Evolutionary conservation across 2,888 invertebrate species (phyloP), one percentile per base, ranked within the genome.

Genomic region (Himalopsyche kuldschensis): DNA sequence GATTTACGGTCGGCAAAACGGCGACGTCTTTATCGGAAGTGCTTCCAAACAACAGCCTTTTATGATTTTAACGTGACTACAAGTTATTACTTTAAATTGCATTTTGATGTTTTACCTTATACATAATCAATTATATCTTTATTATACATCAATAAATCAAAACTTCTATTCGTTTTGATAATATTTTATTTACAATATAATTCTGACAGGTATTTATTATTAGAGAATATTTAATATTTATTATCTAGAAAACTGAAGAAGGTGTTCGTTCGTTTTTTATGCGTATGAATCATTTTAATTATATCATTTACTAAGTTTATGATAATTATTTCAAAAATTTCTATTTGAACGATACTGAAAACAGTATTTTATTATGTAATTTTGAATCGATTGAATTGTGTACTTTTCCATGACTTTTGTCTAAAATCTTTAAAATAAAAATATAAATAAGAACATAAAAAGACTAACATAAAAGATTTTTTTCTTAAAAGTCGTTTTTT

Each of bases 11-110:
- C 27, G 41, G 30, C 32, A 55, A 77, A 46, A 48, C 80, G n/a
- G 80, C 77, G 77, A 80, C 80, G 77, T 75, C 82, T 80, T 31
- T 79, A 77, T 83, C 83, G 80, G 83, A 77, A 83, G 80, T 80
- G 76, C 78, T 82, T 41, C 55, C 69, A 69, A 69, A 69, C 69
- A 69, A 69, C 69, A 15, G 69, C 69, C 69, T 69, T 69, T 69
- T 69, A 69, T 69, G 69, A 69, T 76, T 20, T 41, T 35, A 35
- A 32, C 83, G 83, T 83, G 83, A 83, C 83, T 80, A 80, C 80
- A 77, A 83, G 75, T 83, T 80, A 80, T 77, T 77, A 31, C 55
- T 46, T 55, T 63, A 83, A 83, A 83, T 83, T 83, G 83, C 76
- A 80, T 77, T 83, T 83, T 83, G 79, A 83, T 83, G 83, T 83